Evolutionary conservation across 2,113 vertebrate genomes (phyloP), one percentile per base, ranked within the genome.

Genomic region (Neolamprologus devosi): DNA sequence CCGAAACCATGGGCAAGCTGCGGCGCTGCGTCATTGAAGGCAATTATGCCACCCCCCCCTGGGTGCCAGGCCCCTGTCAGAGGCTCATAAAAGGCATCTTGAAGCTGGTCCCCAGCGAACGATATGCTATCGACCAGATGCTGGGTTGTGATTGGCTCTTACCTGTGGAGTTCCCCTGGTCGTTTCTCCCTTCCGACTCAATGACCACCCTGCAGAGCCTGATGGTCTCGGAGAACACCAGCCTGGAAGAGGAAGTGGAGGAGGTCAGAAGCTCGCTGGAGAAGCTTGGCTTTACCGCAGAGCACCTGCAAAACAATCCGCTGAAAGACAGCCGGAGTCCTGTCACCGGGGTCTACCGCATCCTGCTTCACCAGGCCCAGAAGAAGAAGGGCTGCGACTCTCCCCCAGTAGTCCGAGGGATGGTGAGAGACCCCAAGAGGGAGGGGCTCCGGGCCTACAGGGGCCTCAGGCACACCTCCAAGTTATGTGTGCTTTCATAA

Each of bases 91-190:
- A 81, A 30, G 97, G 97, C 5, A 96, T 99, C 82, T 93, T 99
- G 47, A 97, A 97, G 87, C 91, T 94, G 0, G 79, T 90, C 5
- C 97, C 98, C 2, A 37, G 85, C 0, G 97, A 99, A 42, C 96
- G 98, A 45, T 97, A 92, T 10, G 97, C 97, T 0, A 80, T 98
- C 9, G 97, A 97, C 94, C 96, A 97, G 84, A 98, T 99, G 90
- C 95, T 98, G 93, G 97, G 96, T 85, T 97, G 97, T 0, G 98
- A 98, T 19, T 99, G 98, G 99, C 97, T 99, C 95, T 89, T 97
- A 40, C 97, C 97, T 1, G 97, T 98, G 80, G 96, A 96, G 12
- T 97, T 97, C 28, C 97, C 97, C 14, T 96, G 93, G 88, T 95
- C 97, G 1, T 16, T 97, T 93, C 94, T 96, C 11, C 93, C 96